These are phyloP conservation scores for Coelinius sp. DNA, from an alignment of 2,888 invertebrate species.

Conservation along the genomic window DNA sequence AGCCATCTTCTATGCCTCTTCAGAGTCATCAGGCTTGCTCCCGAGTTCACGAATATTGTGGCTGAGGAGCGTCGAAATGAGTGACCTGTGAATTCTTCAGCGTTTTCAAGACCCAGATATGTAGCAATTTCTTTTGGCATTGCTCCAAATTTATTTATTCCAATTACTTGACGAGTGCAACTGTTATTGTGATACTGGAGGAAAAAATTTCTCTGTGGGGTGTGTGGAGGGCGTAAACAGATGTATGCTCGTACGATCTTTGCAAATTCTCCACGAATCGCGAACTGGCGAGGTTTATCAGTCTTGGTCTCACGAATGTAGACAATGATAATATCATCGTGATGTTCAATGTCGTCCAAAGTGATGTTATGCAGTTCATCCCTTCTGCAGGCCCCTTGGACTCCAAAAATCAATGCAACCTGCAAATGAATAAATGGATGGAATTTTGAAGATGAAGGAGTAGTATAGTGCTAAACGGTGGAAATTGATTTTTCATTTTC, in stretches of 20 bases:
- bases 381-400: slow-evolving; percentile 31
- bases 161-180: slow-evolving; percentile 43
- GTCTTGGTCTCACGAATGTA: slow-evolving; percentile 28
- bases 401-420: slow-evolving; percentile 31
- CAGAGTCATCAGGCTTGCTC: slow-evolving; percentile 19
- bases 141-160: slow-evolving; percentile 41
- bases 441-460: too few species aligned
- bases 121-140: slow-evolving; percentile 47
- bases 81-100: slow-evolving; percentile 62
- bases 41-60: slow-evolving; percentile 44
- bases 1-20: not conserved
- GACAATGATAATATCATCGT: not conserved
- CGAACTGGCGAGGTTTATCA: slow-evolving; percentile 36
- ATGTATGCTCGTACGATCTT: slow-evolving; percentile 41
- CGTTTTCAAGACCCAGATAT: slow-evolving; percentile 41
- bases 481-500: too few species aligned
- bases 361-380: slow-evolving; percentile 17
- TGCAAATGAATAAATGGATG: slow-evolving; percentile 29
- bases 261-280: slow-evolving; percentile 38
- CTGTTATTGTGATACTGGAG: slow-evolving; percentile 43
- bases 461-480: too few species aligned
- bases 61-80: slow-evolving; percentile 46
- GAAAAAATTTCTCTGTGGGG: slow-evolving; percentile 41
- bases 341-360: slow-evolving; percentile 2
- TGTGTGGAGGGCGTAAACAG: slow-evolving; percentile 34